phyloP scores from a whole-genome alignment of 2,888 invertebrate genomes.

The Tiphia femorata region DNA sequence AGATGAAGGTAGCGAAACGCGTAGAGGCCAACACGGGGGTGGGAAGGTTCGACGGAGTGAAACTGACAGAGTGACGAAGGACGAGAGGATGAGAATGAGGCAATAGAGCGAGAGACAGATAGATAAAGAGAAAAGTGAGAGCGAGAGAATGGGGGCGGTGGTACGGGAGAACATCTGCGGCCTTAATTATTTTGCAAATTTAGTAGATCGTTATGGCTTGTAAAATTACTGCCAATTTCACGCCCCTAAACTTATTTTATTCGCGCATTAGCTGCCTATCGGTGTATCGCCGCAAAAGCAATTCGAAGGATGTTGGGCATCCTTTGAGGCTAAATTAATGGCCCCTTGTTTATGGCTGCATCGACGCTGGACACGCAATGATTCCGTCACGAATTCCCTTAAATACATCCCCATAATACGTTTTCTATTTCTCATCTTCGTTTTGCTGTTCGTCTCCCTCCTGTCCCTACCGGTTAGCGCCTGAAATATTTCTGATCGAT shows the following conservation, averaged over 20 bases:
- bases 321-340: constrained; percentile 66
- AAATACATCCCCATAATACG: constrained; percentile 38
- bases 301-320: constrained; percentile 64
- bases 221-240: constrained; percentile 69
- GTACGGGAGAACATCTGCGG: constrained; percentile 61
- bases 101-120: neutral
- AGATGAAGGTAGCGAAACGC: constrained; percentile 8
- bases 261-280: constrained; percentile 56
- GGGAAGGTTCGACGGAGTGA: neutral
- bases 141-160: constrained; percentile 14
- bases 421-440: constrained; percentile 3
- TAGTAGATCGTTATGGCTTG: constrained; percentile 70
- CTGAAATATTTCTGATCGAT: too few species aligned
- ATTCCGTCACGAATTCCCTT: constrained; percentile 63
- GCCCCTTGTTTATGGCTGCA: constrained; percentile 66
- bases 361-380: constrained; percentile 61
- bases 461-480: too few species aligned
- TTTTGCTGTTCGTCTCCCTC: too few species aligned
- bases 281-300: constrained; percentile 49
- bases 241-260: constrained; percentile 67
- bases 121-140: too few species aligned
- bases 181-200: constrained; percentile 69
- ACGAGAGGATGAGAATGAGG: neutral
- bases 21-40: too few species aligned
- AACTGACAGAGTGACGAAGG: neutral